phyloP scores from a whole-genome alignment of 2,888 invertebrate genomes.

The Orchesellides sinensis region DNA sequence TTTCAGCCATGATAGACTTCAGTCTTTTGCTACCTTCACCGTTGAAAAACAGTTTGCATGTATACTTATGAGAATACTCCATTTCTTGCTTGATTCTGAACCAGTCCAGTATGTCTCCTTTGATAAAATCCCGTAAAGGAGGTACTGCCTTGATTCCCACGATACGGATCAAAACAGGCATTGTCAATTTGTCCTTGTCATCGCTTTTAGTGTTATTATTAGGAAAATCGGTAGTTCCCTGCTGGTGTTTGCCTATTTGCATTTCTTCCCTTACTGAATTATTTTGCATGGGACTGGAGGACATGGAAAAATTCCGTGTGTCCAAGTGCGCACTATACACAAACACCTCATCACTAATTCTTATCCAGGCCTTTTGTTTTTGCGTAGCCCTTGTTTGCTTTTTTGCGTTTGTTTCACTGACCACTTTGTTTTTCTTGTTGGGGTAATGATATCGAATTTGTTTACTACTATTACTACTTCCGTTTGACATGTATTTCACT shows the following conservation, averaged over 20 bases:
- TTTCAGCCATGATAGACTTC: background rate
- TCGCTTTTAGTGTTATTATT: background rate
- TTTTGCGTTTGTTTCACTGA: background rate
- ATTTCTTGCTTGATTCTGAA: conserved; percentile 66
- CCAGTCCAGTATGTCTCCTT: conserved; percentile 62
- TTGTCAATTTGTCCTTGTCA: conserved; percentile 47
- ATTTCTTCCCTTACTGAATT: conserved; percentile 15
- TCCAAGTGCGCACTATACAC: conserved; percentile 75
- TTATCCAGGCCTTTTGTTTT: conserved; percentile 69
- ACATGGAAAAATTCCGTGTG: conserved; percentile 30
- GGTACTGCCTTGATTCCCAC: conserved; percentile 66
- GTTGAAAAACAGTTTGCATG: conserved; percentile 66
- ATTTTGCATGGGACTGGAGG: conserved; percentile 19
- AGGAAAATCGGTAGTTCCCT: background rate
- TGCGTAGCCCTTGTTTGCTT: background rate
- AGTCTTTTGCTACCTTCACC: background rate
- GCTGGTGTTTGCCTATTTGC: too few relatives aligned
- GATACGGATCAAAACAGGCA: conserved; percentile 58
- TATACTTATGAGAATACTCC: conserved; percentile 56
- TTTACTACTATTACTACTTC: background rate
- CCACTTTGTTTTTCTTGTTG: background rate
- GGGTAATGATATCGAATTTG: background rate
- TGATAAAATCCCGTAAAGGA: conserved; percentile 60
- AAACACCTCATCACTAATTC: conserved; percentile 74
- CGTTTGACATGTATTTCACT: background rate